Conservation (phyloP, 2,797 vertebrate species). For the Pteropus rufus region DNA sequence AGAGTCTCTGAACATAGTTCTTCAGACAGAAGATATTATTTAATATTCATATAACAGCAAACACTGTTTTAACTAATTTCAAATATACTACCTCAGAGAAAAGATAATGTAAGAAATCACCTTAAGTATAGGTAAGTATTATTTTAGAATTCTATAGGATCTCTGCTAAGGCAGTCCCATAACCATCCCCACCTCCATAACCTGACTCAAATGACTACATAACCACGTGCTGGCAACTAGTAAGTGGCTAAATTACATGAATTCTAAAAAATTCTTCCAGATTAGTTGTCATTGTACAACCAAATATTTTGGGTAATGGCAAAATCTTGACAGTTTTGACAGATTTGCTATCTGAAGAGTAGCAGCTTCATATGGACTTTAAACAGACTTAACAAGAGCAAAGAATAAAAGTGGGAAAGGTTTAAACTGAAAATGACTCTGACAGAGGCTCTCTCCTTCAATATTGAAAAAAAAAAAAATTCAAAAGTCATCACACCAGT, state of each 20-base stretch:
- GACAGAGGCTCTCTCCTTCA: not conserved
- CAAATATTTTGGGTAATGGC: conserved; percentile 4
- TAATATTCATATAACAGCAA: not conserved
- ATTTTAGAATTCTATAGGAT: not conserved
- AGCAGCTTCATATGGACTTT: conserved; percentile 32
- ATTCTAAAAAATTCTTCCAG: conserved; percentile 14
- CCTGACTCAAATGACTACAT: not conserved
- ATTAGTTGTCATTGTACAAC: not conserved
- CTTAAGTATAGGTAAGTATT: not conserved
- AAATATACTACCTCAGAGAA: not conserved
- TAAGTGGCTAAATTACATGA: not conserved
- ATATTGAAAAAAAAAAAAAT: not conserved
- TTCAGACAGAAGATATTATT: not conserved
- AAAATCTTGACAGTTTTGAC: conserved; percentile 45
- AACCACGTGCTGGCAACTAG: not conserved
- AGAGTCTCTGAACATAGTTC: not conserved
- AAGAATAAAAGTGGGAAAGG: conserved; percentile 1
- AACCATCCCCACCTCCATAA: not conserved
- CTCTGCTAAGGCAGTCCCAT: not conserved
- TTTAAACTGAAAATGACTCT: not conserved
- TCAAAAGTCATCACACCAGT: not conserved
- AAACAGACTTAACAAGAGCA: not conserved
- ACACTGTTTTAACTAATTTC: conserved; percentile 3
- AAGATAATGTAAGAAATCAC: not conserved
- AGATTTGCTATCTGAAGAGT: conserved; percentile 36